Percentiles rank a stretch among this genome's conserved stretches.
Evolutionary conservation across 2,888 invertebrate species (phyloP).

Genomic region (Caradrina clavipalpis): DNA sequence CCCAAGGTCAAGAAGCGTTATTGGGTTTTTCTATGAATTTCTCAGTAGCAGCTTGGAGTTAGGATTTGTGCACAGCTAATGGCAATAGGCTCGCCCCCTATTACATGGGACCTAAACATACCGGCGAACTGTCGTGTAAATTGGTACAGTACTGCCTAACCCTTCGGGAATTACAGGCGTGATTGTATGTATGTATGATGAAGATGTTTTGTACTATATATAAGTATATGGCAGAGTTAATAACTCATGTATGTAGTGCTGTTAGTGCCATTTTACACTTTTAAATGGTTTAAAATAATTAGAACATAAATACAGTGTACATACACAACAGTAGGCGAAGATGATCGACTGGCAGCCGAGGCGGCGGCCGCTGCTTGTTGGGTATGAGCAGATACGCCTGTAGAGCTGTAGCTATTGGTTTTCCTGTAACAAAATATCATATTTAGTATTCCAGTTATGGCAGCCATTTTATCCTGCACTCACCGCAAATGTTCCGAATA

Average conservation of each 20-base stretch:
- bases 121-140: too few species aligned
- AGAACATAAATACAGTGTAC: slow-evolving; percentile 52
- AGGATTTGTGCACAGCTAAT: too few species aligned
- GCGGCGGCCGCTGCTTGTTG: slow-evolving; percentile 78
- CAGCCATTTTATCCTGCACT: too few species aligned
- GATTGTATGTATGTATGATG: neutral
- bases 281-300: neutral
- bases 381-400: slow-evolving; percentile 75
- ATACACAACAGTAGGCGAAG: slow-evolving; percentile 87
- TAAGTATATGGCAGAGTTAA: neutral
- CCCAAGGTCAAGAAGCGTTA: too few species aligned
- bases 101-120: too few species aligned
- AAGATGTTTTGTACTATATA: neutral
- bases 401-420: slow-evolving; percentile 77
- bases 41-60: too few species aligned
- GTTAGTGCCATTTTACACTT: neutral
- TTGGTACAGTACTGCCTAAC: too few species aligned
- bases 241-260: neutral
- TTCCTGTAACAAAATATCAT: slow-evolving; percentile 75
- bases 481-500: too few species aligned
- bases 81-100: too few species aligned
- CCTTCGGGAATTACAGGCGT: too few species aligned
- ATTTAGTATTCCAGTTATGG: neutral
- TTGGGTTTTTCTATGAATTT: too few species aligned
- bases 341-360: slow-evolving; percentile 82